Evolutionary conservation across 64 coral and sea anemone genomes (phyloP).

Genomic region (Pocillopora verrucosa): DNA sequence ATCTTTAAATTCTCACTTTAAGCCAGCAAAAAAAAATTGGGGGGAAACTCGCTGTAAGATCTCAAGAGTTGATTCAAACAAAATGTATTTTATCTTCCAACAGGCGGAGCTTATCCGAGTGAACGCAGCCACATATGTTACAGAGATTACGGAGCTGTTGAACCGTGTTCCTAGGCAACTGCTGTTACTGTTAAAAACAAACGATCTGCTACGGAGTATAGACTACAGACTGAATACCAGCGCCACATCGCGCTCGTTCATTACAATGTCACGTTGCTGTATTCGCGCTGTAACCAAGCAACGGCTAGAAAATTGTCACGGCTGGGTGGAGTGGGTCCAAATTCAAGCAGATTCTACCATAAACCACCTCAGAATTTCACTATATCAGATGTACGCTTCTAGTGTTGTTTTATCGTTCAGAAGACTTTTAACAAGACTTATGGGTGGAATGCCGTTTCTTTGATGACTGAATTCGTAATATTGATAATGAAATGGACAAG

Average conservation of each 20-base stretch:
- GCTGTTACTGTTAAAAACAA: conserved; percentile 73
- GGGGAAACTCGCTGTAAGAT: too few species aligned
- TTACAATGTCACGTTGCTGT: conserved; percentile 83
- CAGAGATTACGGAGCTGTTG: conserved; percentile 60
- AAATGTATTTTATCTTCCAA: not conserved
- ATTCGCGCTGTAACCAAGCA: conserved; percentile 64
- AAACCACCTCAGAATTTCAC: conserved; percentile 47
- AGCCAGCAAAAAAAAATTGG: too few species aligned
- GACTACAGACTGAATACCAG: conserved; percentile 69
- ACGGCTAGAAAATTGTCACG: conserved; percentile 26
- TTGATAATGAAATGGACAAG: too few species aligned
- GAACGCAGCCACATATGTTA: conserved; percentile 57
- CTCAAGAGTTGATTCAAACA: too few species aligned
- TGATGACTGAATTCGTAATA: not conserved
- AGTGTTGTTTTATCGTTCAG: conserved; percentile 16
- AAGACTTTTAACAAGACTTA: conserved; percentile 2
- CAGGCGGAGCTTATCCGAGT: conserved; percentile 59
- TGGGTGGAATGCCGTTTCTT: conserved; percentile 1
- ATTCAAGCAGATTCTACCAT: conserved; percentile 40
- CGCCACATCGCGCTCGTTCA: conserved; percentile 47
- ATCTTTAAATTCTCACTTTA: too few species aligned
- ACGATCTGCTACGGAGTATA: conserved; percentile 75
- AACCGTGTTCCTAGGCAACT: conserved; percentile 64
- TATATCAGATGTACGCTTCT: conserved; percentile 70
- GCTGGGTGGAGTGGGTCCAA: conserved; percentile 54